Base-by-base conservation (phyloP, 2,113 vertebrate genomes). In the Phoenicopterus ruber region DNA sequence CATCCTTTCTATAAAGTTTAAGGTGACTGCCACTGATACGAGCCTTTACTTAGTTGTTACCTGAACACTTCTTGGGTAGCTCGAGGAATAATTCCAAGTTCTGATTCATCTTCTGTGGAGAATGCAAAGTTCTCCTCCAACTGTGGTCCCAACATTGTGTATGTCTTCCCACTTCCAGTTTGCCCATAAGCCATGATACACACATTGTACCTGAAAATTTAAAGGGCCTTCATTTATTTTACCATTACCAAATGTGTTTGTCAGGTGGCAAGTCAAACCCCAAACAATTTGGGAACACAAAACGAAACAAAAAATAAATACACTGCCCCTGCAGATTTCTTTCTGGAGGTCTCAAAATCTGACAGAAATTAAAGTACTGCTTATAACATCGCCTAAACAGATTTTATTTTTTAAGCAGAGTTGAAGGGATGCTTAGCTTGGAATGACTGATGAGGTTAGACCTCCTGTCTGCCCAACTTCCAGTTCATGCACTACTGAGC, bases 141-240 rank as follows among this genome's bases (percentile, higher is more conserved):
- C 69, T 87, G 96, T 4, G 98, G 98, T 66, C 99, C 99, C 89
- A 99, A 80, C 99, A 99, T 98, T 40, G 99, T 99, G 82, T 99
- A 97, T 44, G 98, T 99, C 96, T 99, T 99, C 25, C 99, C 99
- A 62, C 99, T 99, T 52, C 99, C 99, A 3, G 99, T 99, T 97
- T 99, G 99, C 9, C 99, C 99, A 5, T 99, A 99, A 5, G 99
- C 99, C 99, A 99, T 98, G 82, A 99, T 97, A 36, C 99, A 99
- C 19, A 99, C 98, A 16, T 99, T 98, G 96, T 98, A 99, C 86
- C 99, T 99, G 96, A 61, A 96, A 96, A 49, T 38, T 5, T 90
- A 28, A 82, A 91, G 38, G 9, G 5, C 28, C 22, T 47, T 63
- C 16, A 19, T 83, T 83, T 85, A 74, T 76, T 86, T 92, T 72